phyloP scores from a whole-genome alignment of 2,797 vertebrate genomes.

The Gila robusta region DNA sequence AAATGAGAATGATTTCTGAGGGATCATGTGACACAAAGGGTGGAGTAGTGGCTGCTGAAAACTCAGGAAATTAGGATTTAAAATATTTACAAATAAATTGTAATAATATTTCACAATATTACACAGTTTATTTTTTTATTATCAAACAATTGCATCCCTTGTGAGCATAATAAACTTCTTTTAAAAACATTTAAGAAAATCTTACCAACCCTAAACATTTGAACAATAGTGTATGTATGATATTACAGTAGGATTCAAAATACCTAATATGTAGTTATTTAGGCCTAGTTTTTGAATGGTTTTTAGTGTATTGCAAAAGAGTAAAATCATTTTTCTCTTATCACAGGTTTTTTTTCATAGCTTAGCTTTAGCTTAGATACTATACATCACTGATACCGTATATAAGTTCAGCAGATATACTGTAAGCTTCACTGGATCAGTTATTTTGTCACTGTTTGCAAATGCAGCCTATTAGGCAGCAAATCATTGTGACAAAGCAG shows the following conservation, averaged over 20 bases:
- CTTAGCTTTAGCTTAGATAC: not conserved
- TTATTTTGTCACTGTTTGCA: slow-evolving; percentile 9
- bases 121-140: not conserved
- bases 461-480: not conserved
- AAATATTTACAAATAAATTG: not conserved
- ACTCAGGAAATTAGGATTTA: not conserved
- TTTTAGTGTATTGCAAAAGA: not conserved
- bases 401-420: not conserved
- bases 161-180: not conserved
- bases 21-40: not conserved
- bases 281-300: not conserved
- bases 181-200: not conserved
- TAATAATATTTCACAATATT: not conserved
- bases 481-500: slow-evolving; percentile 2
- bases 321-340: not conserved
- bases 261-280: not conserved
- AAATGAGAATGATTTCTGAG: not conserved
- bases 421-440: not conserved
- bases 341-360: not conserved
- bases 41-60: not conserved
- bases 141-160: not conserved
- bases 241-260: not conserved
- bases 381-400: not conserved
- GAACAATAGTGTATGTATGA: not conserved
- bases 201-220: not conserved